Evolutionary conservation across 2,797 vertebrate species (phyloP), one percentile per base, ranked within the genome.

Genomic region (Anisognathus igniventris): DNA sequence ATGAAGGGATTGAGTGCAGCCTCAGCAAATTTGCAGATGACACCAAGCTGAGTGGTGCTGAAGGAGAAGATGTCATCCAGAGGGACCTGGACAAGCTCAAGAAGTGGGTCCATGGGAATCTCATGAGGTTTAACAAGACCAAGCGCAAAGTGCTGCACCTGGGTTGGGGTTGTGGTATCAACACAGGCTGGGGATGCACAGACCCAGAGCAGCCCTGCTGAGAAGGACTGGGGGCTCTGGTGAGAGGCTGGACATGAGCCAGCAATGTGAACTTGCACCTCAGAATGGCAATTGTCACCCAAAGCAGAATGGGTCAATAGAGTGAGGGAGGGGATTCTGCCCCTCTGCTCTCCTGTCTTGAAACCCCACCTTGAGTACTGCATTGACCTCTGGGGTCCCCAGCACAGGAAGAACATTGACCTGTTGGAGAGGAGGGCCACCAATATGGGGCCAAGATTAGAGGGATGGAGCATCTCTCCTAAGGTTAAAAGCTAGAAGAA

Each of bases 1-100:
- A 30, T 4, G 15, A 57, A 33, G 50, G 21, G 3, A 45, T 20
- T 0, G 1, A 57, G 14, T 45, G 64, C 50, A 70, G 0, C 8
- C 37, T 76, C 37, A 70, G 37, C 10, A 57, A 25, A 51, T 30
- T 9, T 44, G 17, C 50, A 39, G 44, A 19, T 44, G 40, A 47
- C 13, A 47, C 19, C 11, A n/a, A 54, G 19, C 31, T 48, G 78
- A 64, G 28, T 70, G 42, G 8, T 44, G 57, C 0, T 0, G n/a
- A 30, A 75, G 44, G 9, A 22, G 2, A 8, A 2, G 5, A 50
- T 62, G 45, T 9, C 44, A 30, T 44, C 57, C 50, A 70, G 37
- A 64, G 50, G n/a, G 28, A 57, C 17, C 28, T 30, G 50, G 50
- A 30, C 23, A 25, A 44, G 20, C 27, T 56, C 1, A 1, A 15